Conservation (phyloP, 2,113 vertebrate genomes). For the Zapornia atra region DNA sequence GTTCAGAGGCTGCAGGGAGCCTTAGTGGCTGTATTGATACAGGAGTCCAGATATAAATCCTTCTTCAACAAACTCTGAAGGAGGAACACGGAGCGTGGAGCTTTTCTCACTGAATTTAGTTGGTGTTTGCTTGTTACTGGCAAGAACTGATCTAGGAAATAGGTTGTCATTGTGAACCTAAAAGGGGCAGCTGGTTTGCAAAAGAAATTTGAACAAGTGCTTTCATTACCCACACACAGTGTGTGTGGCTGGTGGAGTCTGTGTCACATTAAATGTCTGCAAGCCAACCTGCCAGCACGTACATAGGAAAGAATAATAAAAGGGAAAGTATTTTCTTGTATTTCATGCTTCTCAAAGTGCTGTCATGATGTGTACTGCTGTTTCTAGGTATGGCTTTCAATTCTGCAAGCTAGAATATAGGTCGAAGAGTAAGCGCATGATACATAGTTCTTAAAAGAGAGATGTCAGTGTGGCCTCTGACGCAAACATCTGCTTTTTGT, state of each 20-base stretch:
- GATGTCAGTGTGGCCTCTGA: neutral
- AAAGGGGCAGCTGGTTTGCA: neutral
- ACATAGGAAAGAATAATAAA: neutral
- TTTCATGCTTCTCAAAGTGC: neutral
- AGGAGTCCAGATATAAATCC: neutral
- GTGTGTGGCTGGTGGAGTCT: neutral
- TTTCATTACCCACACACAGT: neutral
- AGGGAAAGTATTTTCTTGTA: neutral
- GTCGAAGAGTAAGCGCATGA: neutral
- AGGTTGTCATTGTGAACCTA: neutral
- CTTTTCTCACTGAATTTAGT: neutral
- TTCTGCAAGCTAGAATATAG: neutral
- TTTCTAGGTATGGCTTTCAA: accelerated
- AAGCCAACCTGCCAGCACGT: neutral
- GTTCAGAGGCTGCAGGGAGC: neutral
- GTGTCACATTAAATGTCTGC: neutral
- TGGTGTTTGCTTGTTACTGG: neutral
- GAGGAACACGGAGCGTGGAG: neutral
- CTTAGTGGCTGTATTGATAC: neutral
- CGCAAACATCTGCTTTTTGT: neutral
- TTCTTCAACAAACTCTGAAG: neutral
- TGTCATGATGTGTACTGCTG: neutral
- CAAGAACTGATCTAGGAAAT: neutral
- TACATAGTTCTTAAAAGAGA: neutral
- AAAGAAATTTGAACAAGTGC: neutral